These are phyloP conservation scores for Pachyseris speciosa DNA, from an alignment of 64 coral and sea anemone genomes.

Conservation along the genomic window DNA sequence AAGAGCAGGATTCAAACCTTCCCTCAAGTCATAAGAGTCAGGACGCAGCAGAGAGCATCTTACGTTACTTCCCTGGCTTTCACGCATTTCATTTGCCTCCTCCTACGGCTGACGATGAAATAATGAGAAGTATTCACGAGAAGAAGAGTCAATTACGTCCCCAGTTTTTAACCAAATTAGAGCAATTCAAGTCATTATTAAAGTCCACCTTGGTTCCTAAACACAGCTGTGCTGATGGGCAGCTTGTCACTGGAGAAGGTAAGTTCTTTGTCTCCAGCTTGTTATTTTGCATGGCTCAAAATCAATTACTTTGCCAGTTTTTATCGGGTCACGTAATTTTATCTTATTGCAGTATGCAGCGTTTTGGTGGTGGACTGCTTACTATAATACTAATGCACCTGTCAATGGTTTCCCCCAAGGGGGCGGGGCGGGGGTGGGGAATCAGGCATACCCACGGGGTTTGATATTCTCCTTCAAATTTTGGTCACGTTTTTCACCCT, in stretches of 20 bases:
- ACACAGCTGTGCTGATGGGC: neutral
- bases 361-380: too few relatives aligned
- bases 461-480: too few relatives aligned
- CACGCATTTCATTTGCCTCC: slow-evolving; percentile 66
- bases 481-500: too few relatives aligned
- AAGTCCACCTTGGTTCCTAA: neutral
- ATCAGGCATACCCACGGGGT: too few relatives aligned
- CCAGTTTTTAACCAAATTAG: neutral
- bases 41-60: slow-evolving; percentile 60
- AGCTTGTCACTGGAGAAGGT: neutral
- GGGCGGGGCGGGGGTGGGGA: too few relatives aligned
- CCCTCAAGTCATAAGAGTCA: neutral
- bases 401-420: too few relatives aligned
- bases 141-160: neutral
- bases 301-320: too few relatives aligned
- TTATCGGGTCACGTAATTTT: too few relatives aligned
- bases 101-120: slow-evolving; percentile 49
- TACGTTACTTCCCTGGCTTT: slow-evolving; percentile 69
- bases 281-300: too few relatives aligned
- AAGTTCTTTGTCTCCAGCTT: too few relatives aligned
- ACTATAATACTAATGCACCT: too few relatives aligned
- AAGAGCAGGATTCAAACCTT: neutral
- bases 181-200: neutral
- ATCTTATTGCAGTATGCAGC: too few relatives aligned
- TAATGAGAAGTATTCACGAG: neutral